A percentile compares a stretch with the other conserved stretches of the same genome.
phyloP scores from a whole-genome alignment of 2,797 vertebrate genomes.

The Scolopax bukidnonensis region DNA sequence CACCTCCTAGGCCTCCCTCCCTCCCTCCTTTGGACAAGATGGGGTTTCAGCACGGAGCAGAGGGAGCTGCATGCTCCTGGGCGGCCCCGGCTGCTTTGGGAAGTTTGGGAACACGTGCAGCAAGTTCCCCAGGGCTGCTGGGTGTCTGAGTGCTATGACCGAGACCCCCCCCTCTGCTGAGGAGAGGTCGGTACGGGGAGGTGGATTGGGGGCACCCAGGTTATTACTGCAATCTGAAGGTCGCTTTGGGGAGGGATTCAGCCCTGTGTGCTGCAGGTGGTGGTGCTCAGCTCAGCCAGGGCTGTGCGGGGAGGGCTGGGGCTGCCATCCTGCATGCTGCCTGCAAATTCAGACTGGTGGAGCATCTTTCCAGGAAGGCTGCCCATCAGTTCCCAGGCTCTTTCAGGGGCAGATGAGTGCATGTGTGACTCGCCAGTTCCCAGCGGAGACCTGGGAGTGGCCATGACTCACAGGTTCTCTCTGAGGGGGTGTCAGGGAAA shows the following conservation, averaged over 20 bases:
- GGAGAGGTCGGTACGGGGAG: not conserved
- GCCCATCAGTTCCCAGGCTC: not conserved
- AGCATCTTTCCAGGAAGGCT: not conserved
- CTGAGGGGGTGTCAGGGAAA: not conserved
- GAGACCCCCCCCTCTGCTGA: not conserved
- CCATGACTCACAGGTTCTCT: constrained; percentile 31
- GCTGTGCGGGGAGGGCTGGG: not conserved
- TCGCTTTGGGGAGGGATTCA: not conserved
- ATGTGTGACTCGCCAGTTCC: constrained; percentile 5
- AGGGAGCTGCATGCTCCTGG: constrained; percentile 8
- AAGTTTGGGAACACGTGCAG: not conserved
- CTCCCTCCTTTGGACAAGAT: not conserved
- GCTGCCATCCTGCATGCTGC: not conserved
- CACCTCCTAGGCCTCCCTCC: constrained; percentile 52
- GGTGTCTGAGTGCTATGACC: rapidly evolving
- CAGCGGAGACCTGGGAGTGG: not conserved
- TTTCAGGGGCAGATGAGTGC: not conserved
- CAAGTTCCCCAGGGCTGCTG: not conserved
- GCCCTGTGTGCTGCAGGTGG: not conserved
- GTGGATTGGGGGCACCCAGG: not conserved
- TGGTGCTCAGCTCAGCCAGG: not conserved
- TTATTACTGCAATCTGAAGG: not conserved
- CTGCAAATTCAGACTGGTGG: not conserved
- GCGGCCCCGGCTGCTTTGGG: not conserved
- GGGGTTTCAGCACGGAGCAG: not conserved